A percentile compares a stretch with the other conserved stretches of the same genome.
Evolutionary conservation across 2,113 vertebrate species (phyloP).

Genomic region (Stomatorhinus ivindoensis): DNA sequence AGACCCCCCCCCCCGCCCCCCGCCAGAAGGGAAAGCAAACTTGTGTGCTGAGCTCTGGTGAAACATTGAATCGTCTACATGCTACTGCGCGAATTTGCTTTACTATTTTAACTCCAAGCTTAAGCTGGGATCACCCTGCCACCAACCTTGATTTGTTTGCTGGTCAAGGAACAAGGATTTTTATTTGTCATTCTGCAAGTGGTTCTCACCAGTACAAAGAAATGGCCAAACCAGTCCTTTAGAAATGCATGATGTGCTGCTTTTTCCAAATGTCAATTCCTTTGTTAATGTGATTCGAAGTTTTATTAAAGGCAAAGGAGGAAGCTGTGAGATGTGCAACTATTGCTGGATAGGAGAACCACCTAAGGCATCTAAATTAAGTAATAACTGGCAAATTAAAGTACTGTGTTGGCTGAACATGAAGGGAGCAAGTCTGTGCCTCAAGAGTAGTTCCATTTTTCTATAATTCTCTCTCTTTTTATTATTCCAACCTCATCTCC

Average conservation of each 20-base stretch:
- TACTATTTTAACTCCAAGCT: background rate
- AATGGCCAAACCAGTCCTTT: background rate
- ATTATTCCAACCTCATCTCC: background rate
- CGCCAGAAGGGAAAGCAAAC: background rate
- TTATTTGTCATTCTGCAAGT: background rate
- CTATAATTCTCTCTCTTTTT: background rate
- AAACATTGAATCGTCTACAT: background rate
- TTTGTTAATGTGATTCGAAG: background rate
- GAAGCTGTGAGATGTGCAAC: background rate
- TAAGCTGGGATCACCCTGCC: background rate
- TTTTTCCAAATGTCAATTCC: background rate
- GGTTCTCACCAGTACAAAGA: background rate
- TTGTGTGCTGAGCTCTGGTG: background rate
- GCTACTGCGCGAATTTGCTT: background rate
- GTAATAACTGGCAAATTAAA: background rate
- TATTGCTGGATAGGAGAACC: background rate
- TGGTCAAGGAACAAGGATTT: background rate
- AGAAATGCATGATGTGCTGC: background rate
- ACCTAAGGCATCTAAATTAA: background rate
- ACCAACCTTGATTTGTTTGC: background rate
- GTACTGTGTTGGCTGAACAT: background rate
- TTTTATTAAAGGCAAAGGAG: background rate
- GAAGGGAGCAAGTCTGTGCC: background rate
- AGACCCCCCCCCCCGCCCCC: too few species aligned
- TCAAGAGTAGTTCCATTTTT: background rate